Evolutionary conservation across 2,113 vertebrate species (phyloP).

Genomic region (Takifugu flavidus): DNA sequence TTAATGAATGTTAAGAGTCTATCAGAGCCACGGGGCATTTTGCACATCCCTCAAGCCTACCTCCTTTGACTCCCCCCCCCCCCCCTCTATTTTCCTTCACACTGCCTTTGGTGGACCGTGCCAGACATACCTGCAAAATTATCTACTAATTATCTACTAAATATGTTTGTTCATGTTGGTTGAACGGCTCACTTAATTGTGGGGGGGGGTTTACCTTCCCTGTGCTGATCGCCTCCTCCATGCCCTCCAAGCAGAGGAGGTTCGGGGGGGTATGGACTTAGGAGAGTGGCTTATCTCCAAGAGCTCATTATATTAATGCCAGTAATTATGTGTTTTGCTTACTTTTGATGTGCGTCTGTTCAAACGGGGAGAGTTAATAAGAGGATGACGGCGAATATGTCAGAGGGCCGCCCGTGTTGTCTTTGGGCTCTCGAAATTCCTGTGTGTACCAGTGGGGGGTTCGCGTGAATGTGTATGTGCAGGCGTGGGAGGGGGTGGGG

Average conservation of each 20-base stretch:
- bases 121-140: conserved; percentile 84
- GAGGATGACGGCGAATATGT: conserved; percentile 72
- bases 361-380: conserved; percentile 70
- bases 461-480: conserved; percentile 15
- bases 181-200: conserved; percentile 82
- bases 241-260: conserved; percentile 43
- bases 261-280: conserved; percentile 70
- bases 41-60: conserved; percentile 69
- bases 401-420: conserved; percentile 60
- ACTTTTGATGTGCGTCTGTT: conserved; percentile 75
- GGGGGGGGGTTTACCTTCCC: conserved; percentile 63
- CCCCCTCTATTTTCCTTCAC: conserved; percentile 73
- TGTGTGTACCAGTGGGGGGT: conserved; percentile 37
- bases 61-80: conserved; percentile 65
- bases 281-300: conserved; percentile 79
- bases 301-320: conserved; percentile 82
- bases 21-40: conserved; percentile 56
- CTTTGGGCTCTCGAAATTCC: conserved; percentile 62
- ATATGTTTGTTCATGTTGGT: conserved; percentile 84
- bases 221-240: conserved; percentile 42
- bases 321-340: conserved; percentile 86
- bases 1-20: conserved; percentile 65
- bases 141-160: conserved; percentile 89
- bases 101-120: conserved; percentile 67
- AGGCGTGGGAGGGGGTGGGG: conserved; percentile 6